A percentile compares a stretch with the other conserved stretches of the same genome.
Evolutionary conservation across 2,888 invertebrate species (phyloP).

Genomic region (Drosophila infuscata): DNA sequence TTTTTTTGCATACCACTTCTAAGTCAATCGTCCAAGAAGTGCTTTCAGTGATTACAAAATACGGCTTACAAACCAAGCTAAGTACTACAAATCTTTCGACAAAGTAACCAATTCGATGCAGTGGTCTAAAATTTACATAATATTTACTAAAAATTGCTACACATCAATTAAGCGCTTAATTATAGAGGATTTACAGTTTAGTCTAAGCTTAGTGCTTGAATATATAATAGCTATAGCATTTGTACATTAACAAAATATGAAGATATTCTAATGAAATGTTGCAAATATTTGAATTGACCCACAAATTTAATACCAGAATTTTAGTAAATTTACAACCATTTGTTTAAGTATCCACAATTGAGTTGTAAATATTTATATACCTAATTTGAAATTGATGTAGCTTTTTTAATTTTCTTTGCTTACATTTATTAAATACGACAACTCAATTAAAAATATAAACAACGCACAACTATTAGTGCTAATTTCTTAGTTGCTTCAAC

Average conservation of each 20-base stretch:
- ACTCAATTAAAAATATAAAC: constrained; percentile 31
- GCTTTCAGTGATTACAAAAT: constrained; percentile 35
- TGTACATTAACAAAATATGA: not conserved
- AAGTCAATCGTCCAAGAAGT: constrained; percentile 16
- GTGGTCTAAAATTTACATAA: not conserved
- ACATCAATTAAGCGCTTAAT: not conserved
- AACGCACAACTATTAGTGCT: constrained; percentile 9
- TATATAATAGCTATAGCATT: not conserved
- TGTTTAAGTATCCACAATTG: not conserved
- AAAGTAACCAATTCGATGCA: constrained; percentile 6
- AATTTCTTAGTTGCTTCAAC: constrained; percentile 8
- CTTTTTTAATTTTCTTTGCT: not conserved
- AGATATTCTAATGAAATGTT: not conserved
- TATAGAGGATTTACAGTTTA: not conserved
- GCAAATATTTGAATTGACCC: not conserved
- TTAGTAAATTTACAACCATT: not conserved
- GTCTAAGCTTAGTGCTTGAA: not conserved
- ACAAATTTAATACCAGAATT: not conserved
- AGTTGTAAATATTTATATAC: not conserved
- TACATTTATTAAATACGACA: constrained; percentile 3
- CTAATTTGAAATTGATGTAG: no score
- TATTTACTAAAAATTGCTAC: constrained; percentile 1
- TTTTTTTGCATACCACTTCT: constrained; percentile 41
- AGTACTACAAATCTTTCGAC: constrained; percentile 8
- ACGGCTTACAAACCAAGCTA: constrained; percentile 11